A percentile compares a stretch with the other conserved stretches of the same genome.
Conservation (phyloP, 2,797 vertebrate genomes). For the Tarsius wallacei region DNA sequence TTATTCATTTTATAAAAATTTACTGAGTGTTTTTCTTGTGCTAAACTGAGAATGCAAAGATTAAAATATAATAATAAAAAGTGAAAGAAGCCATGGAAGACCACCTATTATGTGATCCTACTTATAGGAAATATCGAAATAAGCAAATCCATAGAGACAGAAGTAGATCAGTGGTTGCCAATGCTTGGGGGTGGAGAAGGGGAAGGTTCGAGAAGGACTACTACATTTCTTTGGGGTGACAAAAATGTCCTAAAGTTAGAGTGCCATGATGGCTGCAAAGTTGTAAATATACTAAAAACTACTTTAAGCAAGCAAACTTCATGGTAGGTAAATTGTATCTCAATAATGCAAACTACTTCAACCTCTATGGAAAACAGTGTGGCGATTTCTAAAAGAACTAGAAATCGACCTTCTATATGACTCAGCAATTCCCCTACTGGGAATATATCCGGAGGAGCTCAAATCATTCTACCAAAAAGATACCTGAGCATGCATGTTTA, state of each 20-base stretch:
- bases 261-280: neutral
- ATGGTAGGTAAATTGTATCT: neutral
- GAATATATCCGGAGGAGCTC: no score
- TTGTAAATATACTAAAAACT: neutral
- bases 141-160: slow-evolving; percentile 13
- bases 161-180: neutral
- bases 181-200: no score
- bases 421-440: no score
- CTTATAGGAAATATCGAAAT: neutral
- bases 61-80: slow-evolving; percentile 18
- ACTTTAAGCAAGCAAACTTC: slow-evolving; percentile 27
- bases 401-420: no score
- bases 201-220: neutral
- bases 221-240: neutral
- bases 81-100: slow-evolving; percentile 2
- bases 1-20: slow-evolving; percentile 45
- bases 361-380: no score
- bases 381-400: no score
- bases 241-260: slow-evolving; percentile 15
- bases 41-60: slow-evolving; percentile 16
- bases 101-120: neutral
- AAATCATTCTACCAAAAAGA: no score
- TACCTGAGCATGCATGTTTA: no score
- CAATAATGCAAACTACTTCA: neutral
- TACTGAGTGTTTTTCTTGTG: slow-evolving; percentile 26